phyloP scores from a whole-genome alignment of 2,797 vertebrate genomes.

The Lates japonicus region DNA sequence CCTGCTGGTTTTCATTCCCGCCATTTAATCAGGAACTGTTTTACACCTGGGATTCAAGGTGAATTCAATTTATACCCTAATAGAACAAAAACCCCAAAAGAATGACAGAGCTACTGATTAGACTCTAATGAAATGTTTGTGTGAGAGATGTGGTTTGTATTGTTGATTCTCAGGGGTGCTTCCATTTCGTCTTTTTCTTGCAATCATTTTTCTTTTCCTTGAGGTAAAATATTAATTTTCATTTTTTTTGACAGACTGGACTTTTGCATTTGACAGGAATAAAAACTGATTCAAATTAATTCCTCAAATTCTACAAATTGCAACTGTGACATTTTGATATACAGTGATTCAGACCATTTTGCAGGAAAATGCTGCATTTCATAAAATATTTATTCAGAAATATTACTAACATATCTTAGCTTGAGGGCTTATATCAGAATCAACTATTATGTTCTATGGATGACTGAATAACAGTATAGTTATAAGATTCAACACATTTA shows the following conservation, averaged over 20 bases:
- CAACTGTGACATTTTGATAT: background rate
- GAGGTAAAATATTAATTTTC: background rate
- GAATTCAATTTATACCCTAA: conserved; percentile 1
- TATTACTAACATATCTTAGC: background rate
- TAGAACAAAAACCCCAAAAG: background rate
- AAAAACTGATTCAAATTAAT: background rate
- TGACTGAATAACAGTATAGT: background rate
- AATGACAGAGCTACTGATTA: background rate
- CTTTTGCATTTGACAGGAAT: background rate
- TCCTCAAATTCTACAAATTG: background rate
- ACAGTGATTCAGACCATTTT: background rate
- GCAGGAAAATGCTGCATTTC: background rate
- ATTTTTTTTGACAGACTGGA: background rate
- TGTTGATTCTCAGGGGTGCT: background rate
- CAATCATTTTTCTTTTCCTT: background rate
- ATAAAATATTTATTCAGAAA: background rate
- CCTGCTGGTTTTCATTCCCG: conserved; percentile 33
- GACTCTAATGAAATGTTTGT: conserved; percentile 4
- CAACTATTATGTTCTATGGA: background rate
- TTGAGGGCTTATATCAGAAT: background rate
- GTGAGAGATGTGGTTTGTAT: background rate
- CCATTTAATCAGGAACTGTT: conserved; percentile 12
- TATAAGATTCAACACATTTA: background rate
- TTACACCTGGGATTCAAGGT: conserved; percentile 23
- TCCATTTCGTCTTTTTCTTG: background rate